Conservation (phyloP, 2,888 invertebrate species). For the Syrphus vitripennis region DNA sequence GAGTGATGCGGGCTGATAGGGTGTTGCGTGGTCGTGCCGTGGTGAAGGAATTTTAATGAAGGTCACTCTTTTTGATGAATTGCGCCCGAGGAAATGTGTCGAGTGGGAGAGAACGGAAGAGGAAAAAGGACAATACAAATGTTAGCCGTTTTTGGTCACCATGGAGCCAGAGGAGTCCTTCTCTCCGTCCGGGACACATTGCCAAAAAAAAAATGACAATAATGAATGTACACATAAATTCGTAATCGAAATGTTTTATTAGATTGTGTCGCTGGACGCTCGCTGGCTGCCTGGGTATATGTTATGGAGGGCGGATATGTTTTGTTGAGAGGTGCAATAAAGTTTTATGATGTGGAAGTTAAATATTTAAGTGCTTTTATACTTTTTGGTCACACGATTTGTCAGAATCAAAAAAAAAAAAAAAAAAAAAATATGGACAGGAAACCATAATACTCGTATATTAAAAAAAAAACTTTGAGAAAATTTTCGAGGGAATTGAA, state of each 20-base stretch:
- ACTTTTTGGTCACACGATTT: conserved; percentile 22
- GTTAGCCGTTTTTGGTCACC: not conserved
- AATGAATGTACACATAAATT: conserved; percentile 52
- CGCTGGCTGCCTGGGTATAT: not conserved
- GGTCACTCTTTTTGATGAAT: conserved; percentile 56
- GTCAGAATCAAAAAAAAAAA: not conserved
- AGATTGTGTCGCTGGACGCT: conserved; percentile 21
- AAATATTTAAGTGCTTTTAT: conserved; percentile 55
- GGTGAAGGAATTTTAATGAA: conserved; percentile 53
- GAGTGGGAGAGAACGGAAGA: not conserved
- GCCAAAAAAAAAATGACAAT: conserved; percentile 10
- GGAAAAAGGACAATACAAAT: conserved; percentile 9
- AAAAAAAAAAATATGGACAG: not conserved
- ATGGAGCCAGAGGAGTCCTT: not conserved
- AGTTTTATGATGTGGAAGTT: conserved; percentile 59
- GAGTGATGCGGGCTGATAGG: conserved; percentile 2
- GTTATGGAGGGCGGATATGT: conserved; percentile 29
- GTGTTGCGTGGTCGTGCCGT: conserved; percentile 10
- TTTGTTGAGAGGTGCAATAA: conserved; percentile 52
- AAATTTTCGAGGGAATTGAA: not conserved
- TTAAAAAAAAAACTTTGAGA: not conserved
- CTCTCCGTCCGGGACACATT: conserved; percentile 19
- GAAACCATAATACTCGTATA: not conserved
- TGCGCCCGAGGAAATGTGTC: not conserved
- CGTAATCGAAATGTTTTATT: conserved; percentile 55